Evolutionary conservation across 2,113 vertebrate genomes (phyloP), one percentile per base, ranked within the genome.

Genomic region (Amazona guildingii): DNA sequence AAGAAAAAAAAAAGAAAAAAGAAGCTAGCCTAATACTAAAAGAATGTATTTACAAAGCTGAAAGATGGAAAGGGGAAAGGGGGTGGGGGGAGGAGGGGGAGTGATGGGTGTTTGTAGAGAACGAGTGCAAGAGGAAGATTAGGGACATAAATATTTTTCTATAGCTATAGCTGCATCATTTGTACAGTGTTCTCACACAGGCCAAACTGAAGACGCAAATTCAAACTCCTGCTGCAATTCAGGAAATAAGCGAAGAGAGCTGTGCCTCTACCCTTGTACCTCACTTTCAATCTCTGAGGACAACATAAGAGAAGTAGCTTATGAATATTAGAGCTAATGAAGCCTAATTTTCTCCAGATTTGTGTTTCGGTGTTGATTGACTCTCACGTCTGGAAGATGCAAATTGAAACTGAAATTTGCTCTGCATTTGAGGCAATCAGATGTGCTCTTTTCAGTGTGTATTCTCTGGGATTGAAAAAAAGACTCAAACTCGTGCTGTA

Each of bases 301-400:
- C 19, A 17, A 66, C 41, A 95, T 33, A 79, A 52, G 27, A 63
- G 39, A 83, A 92, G 64, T 29, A 68, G 46, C 33, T 86, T 52
- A 55, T 81, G 61, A 92, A 93, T 96, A 91, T 88, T 91, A 88
- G 54, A 88, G 64, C 51, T 91, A 92, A 94, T 75, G 55, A 94
- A 94, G 33, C 62, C 66, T 87, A 57, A 79, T 91, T 91, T 97
- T 84, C 81, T 75, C 48, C 81, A 91, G 61, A 48, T 94, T 88
- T 84, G 39, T 93, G 63, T 87, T 95, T 91, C 2, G 0, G 48
- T 81, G 39, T 91, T 91, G 83, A 92, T 75, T 91, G 86, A 75
- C 46, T 91, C 76, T 94, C 39, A 24, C 21, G 7, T 59, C 64
- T 88, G 64, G 55, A 91, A 90, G 64, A 86, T 35, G 43, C 35